Percentiles rank a stretch among this genome's conserved stretches.
Evolutionary conservation across 2,113 vertebrate species (phyloP).

Genomic region (Myrmecobius fasciatus): DNA sequence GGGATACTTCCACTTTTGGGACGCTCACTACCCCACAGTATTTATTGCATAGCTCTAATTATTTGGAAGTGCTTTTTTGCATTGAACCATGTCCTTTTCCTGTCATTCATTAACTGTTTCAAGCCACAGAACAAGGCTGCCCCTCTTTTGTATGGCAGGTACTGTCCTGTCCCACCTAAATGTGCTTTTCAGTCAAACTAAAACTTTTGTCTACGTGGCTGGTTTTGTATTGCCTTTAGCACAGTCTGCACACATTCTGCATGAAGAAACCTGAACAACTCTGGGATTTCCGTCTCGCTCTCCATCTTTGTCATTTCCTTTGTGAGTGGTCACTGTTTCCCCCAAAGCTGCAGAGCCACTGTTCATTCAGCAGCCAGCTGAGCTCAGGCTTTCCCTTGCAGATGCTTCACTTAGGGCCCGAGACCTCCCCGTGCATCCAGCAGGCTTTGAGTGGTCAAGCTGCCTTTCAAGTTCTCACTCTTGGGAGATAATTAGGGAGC

Average conservation of each 20-base stretch:
- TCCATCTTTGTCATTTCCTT: background rate
- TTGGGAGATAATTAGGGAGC: background rate
- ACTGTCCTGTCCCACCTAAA: background rate
- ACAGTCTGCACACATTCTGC: background rate
- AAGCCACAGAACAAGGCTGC: no score
- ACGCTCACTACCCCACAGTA: background rate
- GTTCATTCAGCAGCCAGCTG: no score
- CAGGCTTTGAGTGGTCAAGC: background rate
- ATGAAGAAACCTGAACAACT: background rate
- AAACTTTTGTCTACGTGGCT: background rate
- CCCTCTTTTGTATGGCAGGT: background rate
- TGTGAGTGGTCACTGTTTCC: background rate
- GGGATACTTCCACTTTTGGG: background rate
- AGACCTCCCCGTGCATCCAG: background rate
- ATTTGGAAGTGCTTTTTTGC: no score
- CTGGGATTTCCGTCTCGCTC: background rate
- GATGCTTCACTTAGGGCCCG: background rate
- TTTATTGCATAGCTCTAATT: background rate
- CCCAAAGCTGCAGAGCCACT: background rate
- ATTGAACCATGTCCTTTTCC: background rate
- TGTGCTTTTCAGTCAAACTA: background rate
- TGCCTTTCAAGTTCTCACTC: background rate
- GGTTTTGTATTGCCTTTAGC: background rate
- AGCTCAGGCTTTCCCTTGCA: background rate
- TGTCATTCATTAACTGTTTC: no score